Evolutionary conservation across 2,797 vertebrate genomes (phyloP).

Genomic region (Molossus molossus): DNA sequence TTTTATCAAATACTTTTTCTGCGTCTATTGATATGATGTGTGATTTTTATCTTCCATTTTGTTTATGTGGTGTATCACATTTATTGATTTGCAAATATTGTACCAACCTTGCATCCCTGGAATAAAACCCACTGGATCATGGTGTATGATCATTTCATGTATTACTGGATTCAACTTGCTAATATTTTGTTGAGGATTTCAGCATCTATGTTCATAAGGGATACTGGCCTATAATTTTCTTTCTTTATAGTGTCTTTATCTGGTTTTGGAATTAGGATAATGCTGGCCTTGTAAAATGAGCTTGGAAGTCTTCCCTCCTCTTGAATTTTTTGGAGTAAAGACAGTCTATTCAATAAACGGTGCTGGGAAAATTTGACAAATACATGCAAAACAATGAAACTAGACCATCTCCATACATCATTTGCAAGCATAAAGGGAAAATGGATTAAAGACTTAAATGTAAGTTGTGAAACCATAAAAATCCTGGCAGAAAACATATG

Average conservation of each 20-base stretch:
- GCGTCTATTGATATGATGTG: not conserved
- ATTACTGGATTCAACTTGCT: not conserved
- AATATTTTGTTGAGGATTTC: not conserved
- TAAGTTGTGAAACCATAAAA: not conserved
- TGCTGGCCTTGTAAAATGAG: not conserved
- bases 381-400: not conserved
- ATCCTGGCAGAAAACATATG: not conserved
- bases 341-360: not conserved
- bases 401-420: not conserved
- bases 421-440: not conserved
- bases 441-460: not conserved
- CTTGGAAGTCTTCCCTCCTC: not conserved
- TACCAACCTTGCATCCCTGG: not conserved
- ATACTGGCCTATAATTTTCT: not conserved
- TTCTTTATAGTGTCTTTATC: not conserved
- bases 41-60: not conserved
- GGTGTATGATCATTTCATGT: not conserved
- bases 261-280: not conserved
- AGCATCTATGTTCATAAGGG: not conserved
- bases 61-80: not conserved
- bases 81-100: not conserved
- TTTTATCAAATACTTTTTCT: not conserved
- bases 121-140: not conserved
- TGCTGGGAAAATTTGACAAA: not conserved
- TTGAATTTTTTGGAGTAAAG: not conserved